A percentile compares a stretch with the other conserved stretches of the same genome.
Conservation (phyloP, 2,113 vertebrate genomes). For the Hylia prasina region DNA sequence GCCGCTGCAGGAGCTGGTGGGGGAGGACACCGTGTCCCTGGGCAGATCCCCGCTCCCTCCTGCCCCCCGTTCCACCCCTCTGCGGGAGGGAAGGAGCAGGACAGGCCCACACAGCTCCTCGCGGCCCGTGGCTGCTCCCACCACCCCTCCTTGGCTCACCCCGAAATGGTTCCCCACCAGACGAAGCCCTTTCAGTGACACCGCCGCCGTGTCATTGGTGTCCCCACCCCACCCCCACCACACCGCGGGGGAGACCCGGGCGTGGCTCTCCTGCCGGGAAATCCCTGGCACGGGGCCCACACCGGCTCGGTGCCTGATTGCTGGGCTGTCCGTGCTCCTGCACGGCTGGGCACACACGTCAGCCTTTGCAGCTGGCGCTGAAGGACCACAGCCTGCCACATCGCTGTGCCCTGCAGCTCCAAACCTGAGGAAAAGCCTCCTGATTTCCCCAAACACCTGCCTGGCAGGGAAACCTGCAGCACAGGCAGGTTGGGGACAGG, state of each 20-base stretch:
- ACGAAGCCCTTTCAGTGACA: not conserved
- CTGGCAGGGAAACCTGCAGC: not conserved
- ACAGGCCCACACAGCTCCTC: not conserved
- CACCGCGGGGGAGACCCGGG: not conserved
- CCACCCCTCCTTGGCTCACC: not conserved
- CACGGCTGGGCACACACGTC: fast-evolving
- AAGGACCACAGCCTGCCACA: not conserved
- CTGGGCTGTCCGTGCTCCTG: not conserved
- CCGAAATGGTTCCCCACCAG: not conserved
- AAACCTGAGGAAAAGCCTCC: not conserved
- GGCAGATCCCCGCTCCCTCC: not conserved
- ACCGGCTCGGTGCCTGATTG: fast-evolving
- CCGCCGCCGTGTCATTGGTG: fast-evolving
- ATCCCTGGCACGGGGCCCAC: not conserved
- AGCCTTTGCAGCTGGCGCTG: not conserved
- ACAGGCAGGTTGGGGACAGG: not conserved
- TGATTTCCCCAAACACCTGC: not conserved
- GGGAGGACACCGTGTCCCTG: not conserved
- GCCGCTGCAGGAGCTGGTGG: fast-evolving
- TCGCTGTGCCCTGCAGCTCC: not conserved
- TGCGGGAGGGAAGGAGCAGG: no score
- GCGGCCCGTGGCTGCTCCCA: not conserved
- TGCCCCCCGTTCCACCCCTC: fast-evolving
- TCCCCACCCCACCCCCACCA: not conserved
- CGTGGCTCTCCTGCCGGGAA: not conserved